Conservation (phyloP, 2,888 invertebrate genomes). For the Trichogramma dendrolimi region DNA sequence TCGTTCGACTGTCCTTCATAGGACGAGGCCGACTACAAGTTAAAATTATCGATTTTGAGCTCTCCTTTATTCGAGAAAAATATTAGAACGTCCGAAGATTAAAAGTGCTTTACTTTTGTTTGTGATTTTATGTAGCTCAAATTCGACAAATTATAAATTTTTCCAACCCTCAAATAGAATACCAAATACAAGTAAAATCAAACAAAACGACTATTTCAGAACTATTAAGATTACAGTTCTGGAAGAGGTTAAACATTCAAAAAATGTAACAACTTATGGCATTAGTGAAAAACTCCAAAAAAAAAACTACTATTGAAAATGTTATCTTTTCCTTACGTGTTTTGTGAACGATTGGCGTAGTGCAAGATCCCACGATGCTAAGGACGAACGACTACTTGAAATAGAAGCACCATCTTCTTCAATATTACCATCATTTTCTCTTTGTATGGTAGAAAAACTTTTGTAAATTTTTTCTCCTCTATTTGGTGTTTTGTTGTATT, state of each 20-base stretch:
- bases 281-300: slow-evolving; percentile 18
- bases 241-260: neutral
- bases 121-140: slow-evolving; percentile 3
- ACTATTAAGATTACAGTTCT: neutral
- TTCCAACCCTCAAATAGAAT: neutral
- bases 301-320: slow-evolving; percentile 14
- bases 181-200: no score
- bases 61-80: neutral
- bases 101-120: neutral
- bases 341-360: slow-evolving; percentile 53
- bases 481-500: slow-evolving; percentile 51
- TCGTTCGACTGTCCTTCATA: slow-evolving; percentile 50
- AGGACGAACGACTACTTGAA: slow-evolving; percentile 60
- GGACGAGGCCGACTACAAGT: slow-evolving; percentile 51
- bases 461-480: slow-evolving; percentile 50
- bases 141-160: slow-evolving; percentile 15
- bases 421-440: slow-evolving; percentile 48
- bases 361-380: slow-evolving; percentile 60
- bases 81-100: neutral
- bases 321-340: slow-evolving; percentile 47
- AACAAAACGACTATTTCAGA: neutral
- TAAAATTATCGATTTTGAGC: slow-evolving; percentile 32
- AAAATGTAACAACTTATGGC: slow-evolving; percentile 4
- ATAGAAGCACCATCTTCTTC: slow-evolving; percentile 54
- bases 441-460: slow-evolving; percentile 49